Evolutionary conservation across 2,113 vertebrate species (phyloP), one percentile per base, ranked within the genome.

Genomic region (Petrocephalus zakoni): DNA sequence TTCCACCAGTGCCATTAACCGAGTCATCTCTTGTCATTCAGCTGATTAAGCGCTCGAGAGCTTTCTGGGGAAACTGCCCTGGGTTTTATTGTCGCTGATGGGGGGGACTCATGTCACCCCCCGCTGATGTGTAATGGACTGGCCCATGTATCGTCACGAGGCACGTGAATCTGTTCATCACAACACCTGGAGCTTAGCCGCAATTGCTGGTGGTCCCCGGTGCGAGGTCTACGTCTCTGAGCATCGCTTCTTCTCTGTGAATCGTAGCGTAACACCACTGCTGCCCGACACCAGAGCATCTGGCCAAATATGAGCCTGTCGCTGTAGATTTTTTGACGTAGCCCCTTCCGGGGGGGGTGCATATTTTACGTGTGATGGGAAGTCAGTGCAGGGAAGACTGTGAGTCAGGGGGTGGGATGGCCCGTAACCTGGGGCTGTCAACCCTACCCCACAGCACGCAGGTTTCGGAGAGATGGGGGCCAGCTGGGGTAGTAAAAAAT

Each of bases 61-160:
- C 4, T 4, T 11, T 91, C 91, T 91, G 90, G 91, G 91, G 87
- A 90, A 88, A 21, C 78, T 46, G 34, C 72, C 88, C 90, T 90
- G 92, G 92, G 93, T 92, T 92, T 91, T 87, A 92, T 89, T 91
- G 89, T 91, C 52, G 93, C 93, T 92, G 52, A 10, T 68, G 61
- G 61, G 46, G 78, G 21, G 46, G 78, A 91, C 94, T 93, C 93
- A 87, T 91, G 42, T 83, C 78, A 55, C 81, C 84, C 21, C 25
- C 22, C 83, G 22, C 78, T 47, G 42, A 42, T 6, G 2, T 10
- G 5, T 42, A 82, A 82, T 82, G 34, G 34, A 82, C 17, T 8
- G 78, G 42, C 17, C 81, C 47, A 5, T 51, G 21, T 19, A 25
- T 83, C 7, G 47, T 25, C 17, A 42, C 7, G 13, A 81, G 15